Evolutionary conservation across 2,797 vertebrate genomes (phyloP).

Genomic region (Micrastur ruficollis): DNA sequence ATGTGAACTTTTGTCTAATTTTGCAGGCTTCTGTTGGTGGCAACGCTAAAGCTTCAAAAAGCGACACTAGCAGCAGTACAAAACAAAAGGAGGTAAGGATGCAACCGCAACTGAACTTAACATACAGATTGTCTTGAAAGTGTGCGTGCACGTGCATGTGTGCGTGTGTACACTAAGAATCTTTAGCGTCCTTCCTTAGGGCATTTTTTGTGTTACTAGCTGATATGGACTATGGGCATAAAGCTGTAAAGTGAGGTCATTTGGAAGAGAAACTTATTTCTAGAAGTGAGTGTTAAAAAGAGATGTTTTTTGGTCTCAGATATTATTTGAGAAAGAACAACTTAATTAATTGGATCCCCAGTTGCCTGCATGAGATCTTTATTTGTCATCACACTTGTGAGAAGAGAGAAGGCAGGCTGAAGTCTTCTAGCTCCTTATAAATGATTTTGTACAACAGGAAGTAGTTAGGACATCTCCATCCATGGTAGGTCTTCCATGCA

Average conservation of each 20-base stretch:
- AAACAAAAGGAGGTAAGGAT: slow-evolving; percentile 73
- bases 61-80: not conserved
- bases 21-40: slow-evolving; percentile 50
- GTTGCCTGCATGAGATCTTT: not conserved
- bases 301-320: not conserved
- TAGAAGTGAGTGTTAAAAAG: not conserved
- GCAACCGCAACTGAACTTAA: accelerated
- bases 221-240: not conserved
- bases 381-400: not conserved
- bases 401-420: not conserved
- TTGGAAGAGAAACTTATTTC: not conserved
- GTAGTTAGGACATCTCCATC: no score
- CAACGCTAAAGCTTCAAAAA: slow-evolving; percentile 35
- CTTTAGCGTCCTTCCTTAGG: not conserved
- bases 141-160: no score
- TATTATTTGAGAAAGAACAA: not conserved
- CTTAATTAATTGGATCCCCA: not conserved
- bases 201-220: not conserved
- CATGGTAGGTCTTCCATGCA: no score
- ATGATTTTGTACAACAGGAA: not conserved
- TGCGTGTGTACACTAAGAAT: no score
- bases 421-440: not conserved
- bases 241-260: not conserved
- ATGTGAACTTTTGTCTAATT: not conserved
- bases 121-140: no score